phyloP scores from a whole-genome alignment of 2,113 vertebrate species.

The Podocnemis expansa region DNA sequence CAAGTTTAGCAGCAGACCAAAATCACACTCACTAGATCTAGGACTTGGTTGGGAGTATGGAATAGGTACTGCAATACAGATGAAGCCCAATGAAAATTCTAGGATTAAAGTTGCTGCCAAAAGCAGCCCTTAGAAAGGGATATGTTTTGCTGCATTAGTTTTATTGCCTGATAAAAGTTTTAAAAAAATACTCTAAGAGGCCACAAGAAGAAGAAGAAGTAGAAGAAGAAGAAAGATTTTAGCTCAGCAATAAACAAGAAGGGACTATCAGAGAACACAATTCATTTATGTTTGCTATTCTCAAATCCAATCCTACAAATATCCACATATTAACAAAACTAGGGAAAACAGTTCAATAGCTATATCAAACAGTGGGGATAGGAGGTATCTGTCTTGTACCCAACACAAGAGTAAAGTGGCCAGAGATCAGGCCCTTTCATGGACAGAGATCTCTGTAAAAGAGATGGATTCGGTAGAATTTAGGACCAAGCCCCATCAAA shows the following conservation, averaged over 20 bases:
- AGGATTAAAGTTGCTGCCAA: background rate
- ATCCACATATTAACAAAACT: background rate
- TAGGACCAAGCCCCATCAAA: background rate
- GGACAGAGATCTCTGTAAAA: accelerated
- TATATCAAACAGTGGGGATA: background rate
- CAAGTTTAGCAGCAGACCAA: background rate
- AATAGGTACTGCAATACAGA: background rate
- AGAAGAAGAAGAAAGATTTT: background rate
- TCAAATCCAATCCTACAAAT: background rate
- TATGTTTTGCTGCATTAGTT: background rate
- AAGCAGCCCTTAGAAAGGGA: background rate
- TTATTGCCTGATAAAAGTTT: background rate
- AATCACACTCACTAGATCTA: accelerated
- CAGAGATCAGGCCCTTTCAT: background rate
- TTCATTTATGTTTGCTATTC: background rate
- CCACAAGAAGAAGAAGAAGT: background rate
- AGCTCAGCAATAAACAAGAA: background rate
- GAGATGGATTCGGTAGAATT: background rate
- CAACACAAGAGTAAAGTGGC: background rate
- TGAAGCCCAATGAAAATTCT: background rate
- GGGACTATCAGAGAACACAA: background rate
- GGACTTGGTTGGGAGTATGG: background rate
- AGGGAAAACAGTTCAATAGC: background rate
- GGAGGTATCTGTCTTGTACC: background rate
- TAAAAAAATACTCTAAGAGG: background rate